These are phyloP conservation scores for Apus apus DNA, from an alignment of 2,113 vertebrate species.

Conservation along the genomic window DNA sequence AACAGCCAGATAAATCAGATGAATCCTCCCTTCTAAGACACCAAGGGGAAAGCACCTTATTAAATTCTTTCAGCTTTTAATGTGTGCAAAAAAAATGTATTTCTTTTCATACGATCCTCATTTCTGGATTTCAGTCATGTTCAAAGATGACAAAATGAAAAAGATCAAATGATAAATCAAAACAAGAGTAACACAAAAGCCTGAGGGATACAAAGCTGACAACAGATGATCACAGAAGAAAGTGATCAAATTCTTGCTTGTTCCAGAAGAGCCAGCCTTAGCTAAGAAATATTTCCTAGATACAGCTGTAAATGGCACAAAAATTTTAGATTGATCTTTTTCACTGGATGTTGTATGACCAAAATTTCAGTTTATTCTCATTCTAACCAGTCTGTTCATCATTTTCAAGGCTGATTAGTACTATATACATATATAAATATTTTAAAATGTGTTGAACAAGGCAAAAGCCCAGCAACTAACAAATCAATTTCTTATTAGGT, in stretches of 20 bases:
- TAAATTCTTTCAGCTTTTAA: conserved; percentile 20
- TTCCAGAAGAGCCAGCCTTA: not conserved
- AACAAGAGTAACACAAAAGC: conserved; percentile 60
- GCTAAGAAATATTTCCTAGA: conserved; percentile 33
- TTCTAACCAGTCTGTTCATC: not conserved
- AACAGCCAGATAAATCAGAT: not conserved
- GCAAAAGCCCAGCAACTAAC: not conserved
- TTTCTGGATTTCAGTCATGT: conserved; percentile 18
- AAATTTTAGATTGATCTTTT: not conserved
- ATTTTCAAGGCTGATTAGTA: conserved; percentile 35
- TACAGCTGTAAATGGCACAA: not conserved
- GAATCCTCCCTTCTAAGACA: not conserved
- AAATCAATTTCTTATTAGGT: conserved; percentile 63
- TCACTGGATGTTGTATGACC: not conserved
- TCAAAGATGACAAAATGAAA: conserved; percentile 69
- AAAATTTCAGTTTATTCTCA: conserved; percentile 18
- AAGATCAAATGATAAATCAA: conserved; percentile 68
- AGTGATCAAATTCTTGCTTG: conserved; percentile 51
- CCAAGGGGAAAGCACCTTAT: not conserved
- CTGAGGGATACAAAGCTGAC: conserved; percentile 56
- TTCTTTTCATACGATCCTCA: conserved; percentile 40
- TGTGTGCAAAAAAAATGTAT: not conserved
- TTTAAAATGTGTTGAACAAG: conserved; percentile 14
- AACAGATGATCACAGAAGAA: conserved; percentile 62
- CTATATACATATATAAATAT: conserved; percentile 56